Evolutionary conservation across 2,797 vertebrate species (phyloP), one percentile per base, ranked within the genome.

Genomic region (Lateolabrax maculatus): DNA sequence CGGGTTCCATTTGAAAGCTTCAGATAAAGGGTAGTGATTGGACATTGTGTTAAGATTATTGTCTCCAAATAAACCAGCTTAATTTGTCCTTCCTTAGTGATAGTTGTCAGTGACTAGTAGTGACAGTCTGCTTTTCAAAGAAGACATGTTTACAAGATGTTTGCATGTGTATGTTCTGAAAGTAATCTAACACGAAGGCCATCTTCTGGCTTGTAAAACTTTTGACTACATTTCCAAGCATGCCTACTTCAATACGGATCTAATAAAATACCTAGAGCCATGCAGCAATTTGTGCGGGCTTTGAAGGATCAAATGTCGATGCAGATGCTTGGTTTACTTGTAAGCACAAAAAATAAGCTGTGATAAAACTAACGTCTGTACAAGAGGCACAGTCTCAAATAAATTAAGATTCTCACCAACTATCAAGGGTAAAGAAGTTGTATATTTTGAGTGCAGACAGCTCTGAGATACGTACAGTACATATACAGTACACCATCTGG

Each of bases 101-200:
- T 27, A 55, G 23, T 67, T 75, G 46, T 64, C n/a, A 69, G 16
- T 19, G 64, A 82, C 78, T 41, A 74, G 39, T 8, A 21, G 10
- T 10, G 49, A 34, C 53, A 31, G 41, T 12, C 44, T 13, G 25
- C 31, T 10, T 58, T 53, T 21, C 31, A 9, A 1, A 36, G 0
- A 29, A 34, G 2, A 39, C 51, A 34, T 48, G 72, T 81, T 83
- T 63, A 76, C 80, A 75, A 62, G 58, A 11, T 62, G 62, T 70
- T 65, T 67, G 65, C 41, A 65, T 34, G n/a, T 56, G 64, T 73
- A 55, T 25, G 12, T 75, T 79, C 76, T 34, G 52, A 64, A 80
- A 77, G 62, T 77, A 77, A 86, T 77, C 77, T 62, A 21, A 77
- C 39, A 78, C 10, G 80, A 85, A 84, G 83, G 82, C 76, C 78